A percentile compares a stretch with the other conserved stretches of the same genome.
Evolutionary conservation across 2,888 invertebrate genomes (phyloP).

Genomic region (Zootermopsis nevadensis): DNA sequence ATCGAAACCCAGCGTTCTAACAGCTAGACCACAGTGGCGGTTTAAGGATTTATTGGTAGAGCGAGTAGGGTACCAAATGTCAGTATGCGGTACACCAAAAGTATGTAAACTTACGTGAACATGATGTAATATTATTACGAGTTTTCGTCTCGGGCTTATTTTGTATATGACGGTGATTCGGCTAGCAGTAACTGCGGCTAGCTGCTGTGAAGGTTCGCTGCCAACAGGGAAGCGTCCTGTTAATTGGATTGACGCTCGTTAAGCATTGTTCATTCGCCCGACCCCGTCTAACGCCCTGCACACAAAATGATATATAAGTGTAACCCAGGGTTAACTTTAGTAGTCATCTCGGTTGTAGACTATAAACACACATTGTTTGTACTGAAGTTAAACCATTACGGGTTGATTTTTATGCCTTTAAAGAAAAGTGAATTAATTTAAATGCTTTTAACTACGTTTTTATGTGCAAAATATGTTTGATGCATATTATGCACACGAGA

Average conservation of each 20-base stretch:
- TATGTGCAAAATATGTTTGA: conserved; percentile 4
- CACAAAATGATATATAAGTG: conserved; percentile 29
- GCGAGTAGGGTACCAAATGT: too few species aligned
- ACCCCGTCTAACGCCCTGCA: not conserved
- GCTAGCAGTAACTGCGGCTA: not conserved
- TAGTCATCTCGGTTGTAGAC: not conserved
- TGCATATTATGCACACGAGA: not conserved
- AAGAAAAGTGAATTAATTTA: not conserved
- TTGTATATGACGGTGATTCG: not conserved
- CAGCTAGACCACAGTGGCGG: too few species aligned
- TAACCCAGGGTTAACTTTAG: not conserved
- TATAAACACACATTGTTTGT: conserved; percentile 21
- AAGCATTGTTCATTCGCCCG: conserved; percentile 44
- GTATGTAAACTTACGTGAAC: too few species aligned
- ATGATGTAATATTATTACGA: too few species aligned
- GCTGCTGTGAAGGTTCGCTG: conserved; percentile 30
- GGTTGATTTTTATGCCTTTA: conserved; percentile 5
- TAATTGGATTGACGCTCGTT: conserved; percentile 48
- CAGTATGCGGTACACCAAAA: too few species aligned
- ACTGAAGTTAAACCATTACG: conserved; percentile 7
- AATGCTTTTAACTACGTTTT: not conserved
- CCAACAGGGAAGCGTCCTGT: conserved; percentile 30
- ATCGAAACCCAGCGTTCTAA: too few species aligned
- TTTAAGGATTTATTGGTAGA: too few species aligned
- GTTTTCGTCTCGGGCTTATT: too few species aligned